Conservation (phyloP, 2,113 vertebrate species). For the Paratilapia polleni region DNA sequence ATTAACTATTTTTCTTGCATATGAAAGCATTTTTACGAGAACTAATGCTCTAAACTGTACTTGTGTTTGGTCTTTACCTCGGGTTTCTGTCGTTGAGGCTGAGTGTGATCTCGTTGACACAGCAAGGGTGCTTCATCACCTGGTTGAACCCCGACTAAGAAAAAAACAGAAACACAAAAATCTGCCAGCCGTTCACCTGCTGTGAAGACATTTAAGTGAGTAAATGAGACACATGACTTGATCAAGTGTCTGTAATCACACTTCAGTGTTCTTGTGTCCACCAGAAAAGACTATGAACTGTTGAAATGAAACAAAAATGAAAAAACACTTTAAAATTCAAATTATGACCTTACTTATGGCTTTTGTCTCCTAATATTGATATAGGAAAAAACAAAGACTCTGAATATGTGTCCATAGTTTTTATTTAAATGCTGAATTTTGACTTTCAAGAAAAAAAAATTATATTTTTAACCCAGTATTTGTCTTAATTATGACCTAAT, state of each 20-base stretch:
- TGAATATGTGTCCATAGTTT: not conserved
- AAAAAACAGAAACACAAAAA: not conserved
- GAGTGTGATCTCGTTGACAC: constrained; percentile 94
- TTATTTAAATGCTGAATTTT: not conserved
- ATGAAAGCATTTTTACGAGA: too few species aligned
- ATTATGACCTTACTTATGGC: too few species aligned
- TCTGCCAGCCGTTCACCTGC: not conserved
- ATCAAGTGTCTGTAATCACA: not conserved
- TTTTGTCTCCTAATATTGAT: not conserved
- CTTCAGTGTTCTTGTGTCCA: not conserved
- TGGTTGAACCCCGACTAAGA: constrained; percentile 92
- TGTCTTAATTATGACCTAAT: not conserved
- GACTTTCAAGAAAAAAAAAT: not conserved
- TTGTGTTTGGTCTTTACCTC: constrained; percentile 84
- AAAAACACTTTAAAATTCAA: fast-evolving
- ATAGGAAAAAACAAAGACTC: not conserved
- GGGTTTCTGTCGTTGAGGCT: constrained; percentile 92
- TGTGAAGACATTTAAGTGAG: not conserved
- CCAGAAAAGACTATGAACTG: not conserved
- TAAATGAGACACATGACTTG: not conserved
- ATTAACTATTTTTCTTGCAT: too few species aligned
- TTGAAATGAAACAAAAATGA: not conserved
- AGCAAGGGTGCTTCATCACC: constrained; percentile 93
- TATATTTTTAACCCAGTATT: not conserved
- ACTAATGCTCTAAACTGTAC: too few species aligned